Conservation (phyloP, 2,113 vertebrate species). For the Oryzias celebensis region DNA sequence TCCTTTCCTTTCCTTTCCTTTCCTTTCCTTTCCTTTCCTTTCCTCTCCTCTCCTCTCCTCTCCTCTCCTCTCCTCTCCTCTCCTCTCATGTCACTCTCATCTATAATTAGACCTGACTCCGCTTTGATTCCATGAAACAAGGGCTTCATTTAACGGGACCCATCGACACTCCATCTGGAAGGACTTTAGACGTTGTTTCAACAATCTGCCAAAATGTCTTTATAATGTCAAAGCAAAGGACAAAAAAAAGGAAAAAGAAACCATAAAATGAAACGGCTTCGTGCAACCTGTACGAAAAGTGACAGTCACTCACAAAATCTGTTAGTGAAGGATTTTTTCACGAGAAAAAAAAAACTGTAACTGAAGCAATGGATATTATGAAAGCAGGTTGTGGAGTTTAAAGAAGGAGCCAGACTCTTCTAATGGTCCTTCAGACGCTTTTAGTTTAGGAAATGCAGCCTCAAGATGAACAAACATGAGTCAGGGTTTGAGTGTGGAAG, state of each 20-base stretch:
- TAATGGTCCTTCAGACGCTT: constrained; percentile 2
- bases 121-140: constrained; percentile 62
- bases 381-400: neutral
- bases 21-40: neutral
- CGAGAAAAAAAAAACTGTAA: constrained; percentile 9
- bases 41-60: neutral
- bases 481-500: constrained; percentile 23
- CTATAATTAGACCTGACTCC: constrained; percentile 48
- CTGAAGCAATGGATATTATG: constrained; percentile 10
- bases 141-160: constrained; percentile 50
- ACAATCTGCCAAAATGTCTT: constrained; percentile 56
- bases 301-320: constrained; percentile 27
- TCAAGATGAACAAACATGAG: constrained; percentile 23
- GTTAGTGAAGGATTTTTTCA: constrained; percentile 5
- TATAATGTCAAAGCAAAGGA: constrained; percentile 40
- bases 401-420: neutral
- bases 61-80: neutral
- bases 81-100: constrained; percentile 25
- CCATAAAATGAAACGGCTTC: constrained; percentile 24
- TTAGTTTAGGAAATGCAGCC: constrained; percentile 40
- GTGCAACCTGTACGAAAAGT: constrained; percentile 28
- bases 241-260: constrained; percentile 7
- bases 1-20: no score
- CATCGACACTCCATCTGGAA: constrained; percentile 69
- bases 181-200: constrained; percentile 62